Conservation (phyloP, 2,888 invertebrate genomes). For the Anthrax anthrax region DNA sequence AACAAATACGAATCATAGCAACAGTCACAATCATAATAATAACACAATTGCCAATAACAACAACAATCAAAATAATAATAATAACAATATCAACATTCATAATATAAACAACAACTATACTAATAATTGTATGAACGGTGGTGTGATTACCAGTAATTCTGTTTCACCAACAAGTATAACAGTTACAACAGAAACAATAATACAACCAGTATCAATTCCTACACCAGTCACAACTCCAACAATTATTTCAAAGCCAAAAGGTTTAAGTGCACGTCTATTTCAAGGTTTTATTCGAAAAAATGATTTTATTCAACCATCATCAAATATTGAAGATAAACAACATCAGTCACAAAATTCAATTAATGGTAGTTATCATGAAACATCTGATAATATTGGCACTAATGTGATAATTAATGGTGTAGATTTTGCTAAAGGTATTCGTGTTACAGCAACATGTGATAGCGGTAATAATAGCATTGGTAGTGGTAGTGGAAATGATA, state of each 20-base stretch:
- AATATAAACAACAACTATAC: background rate
- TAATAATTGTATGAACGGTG: background rate
- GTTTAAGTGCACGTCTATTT: slow-evolving; percentile 15
- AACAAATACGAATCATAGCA: slow-evolving; percentile 3
- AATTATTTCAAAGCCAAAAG: slow-evolving; percentile 12
- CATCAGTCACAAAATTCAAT: slow-evolving; percentile 8
- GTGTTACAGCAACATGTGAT: slow-evolving; percentile 24
- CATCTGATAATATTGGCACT: background rate
- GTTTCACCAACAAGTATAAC: slow-evolving; percentile 24
- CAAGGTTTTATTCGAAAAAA: slow-evolving; percentile 13
- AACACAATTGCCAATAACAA: background rate
- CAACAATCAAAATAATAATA: background rate
- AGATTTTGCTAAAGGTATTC: slow-evolving; percentile 30
- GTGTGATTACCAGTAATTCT: background rate
- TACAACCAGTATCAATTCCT: background rate
- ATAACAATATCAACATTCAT: background rate
- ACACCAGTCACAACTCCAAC: slow-evolving; percentile 1
- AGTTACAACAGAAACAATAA: slow-evolving; percentile 17
- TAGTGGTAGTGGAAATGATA: background rate
- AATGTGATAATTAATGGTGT: slow-evolving; percentile 20
- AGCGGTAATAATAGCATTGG: too few relatives aligned
- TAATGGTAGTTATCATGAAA: too few relatives aligned
- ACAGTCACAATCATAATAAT: slow-evolving; percentile 2
- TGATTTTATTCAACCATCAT: slow-evolving; percentile 1
- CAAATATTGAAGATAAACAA: slow-evolving; percentile 14